phyloP scores from a whole-genome alignment of 2,797 vertebrate genomes.

The Intellagama lesueurii region DNA sequence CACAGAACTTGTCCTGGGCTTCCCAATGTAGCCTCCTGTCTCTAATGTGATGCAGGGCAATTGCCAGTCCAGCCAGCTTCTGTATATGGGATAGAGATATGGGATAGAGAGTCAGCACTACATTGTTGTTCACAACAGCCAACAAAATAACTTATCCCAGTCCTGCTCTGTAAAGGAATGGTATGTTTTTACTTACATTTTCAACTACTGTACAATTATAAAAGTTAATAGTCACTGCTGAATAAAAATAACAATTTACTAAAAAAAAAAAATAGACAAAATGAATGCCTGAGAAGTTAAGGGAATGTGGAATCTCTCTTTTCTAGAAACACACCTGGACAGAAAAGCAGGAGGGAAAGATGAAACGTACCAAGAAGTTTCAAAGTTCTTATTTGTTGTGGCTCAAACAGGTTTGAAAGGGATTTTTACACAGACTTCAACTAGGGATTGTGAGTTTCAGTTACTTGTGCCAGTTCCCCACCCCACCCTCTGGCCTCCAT shows the following conservation, averaged over 20 bases:
- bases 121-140: background rate
- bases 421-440: background rate
- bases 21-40: no score
- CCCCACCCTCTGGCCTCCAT: no score
- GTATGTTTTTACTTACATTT: background rate
- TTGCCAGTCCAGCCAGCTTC: background rate
- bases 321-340: background rate
- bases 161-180: background rate
- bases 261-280: no score
- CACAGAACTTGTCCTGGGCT: no score
- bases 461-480: background rate
- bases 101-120: background rate
- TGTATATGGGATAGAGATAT: background rate
- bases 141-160: background rate
- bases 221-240: background rate
- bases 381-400: background rate
- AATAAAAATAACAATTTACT: background rate
- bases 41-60: no score
- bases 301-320: background rate
- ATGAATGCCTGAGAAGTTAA: background rate
- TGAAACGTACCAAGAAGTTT: background rate
- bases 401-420: background rate
- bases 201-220: no score
- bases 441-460: background rate
- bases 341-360: background rate